Percentiles rank a stretch among this genome's conserved stretches.
Conservation (phyloP, 2,888 invertebrate genomes). For the Adelognathus sp. region DNA sequence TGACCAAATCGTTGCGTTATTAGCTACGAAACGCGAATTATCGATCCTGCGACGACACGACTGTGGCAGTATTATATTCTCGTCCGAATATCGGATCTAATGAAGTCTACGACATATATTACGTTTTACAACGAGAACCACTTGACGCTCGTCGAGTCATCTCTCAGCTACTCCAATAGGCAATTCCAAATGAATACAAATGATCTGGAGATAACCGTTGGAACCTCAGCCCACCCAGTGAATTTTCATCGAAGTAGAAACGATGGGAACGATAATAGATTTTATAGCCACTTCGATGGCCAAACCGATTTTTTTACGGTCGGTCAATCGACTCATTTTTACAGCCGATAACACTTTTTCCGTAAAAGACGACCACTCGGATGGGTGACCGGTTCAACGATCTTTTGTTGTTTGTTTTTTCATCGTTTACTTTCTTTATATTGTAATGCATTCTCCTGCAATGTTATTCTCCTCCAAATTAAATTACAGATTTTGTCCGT, state of each 20-base stretch:
- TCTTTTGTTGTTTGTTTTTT: too few species aligned
- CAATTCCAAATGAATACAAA: constrained; percentile 4
- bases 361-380: too few species aligned
- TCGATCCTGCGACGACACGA: not conserved
- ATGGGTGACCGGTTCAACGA: too few species aligned
- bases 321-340: too few species aligned
- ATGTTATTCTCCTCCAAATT: too few species aligned
- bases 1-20: not conserved
- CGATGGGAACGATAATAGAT: not conserved
- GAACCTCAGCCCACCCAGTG: not conserved
- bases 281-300: too few species aligned
- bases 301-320: too few species aligned
- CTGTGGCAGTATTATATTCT: not conserved
- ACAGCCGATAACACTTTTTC: too few species aligned
- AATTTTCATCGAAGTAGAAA: not conserved
- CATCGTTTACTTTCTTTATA: too few species aligned
- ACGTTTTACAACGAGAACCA: not conserved
- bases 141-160: not conserved
- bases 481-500: too few species aligned
- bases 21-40: not conserved
- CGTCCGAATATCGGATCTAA: not conserved
- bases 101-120: not conserved
- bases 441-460: too few species aligned
- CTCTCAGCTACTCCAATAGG: not conserved
- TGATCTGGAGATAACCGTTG: not conserved